Conservation (phyloP, 2,888 invertebrate species). For the Andrena marginata region DNA sequence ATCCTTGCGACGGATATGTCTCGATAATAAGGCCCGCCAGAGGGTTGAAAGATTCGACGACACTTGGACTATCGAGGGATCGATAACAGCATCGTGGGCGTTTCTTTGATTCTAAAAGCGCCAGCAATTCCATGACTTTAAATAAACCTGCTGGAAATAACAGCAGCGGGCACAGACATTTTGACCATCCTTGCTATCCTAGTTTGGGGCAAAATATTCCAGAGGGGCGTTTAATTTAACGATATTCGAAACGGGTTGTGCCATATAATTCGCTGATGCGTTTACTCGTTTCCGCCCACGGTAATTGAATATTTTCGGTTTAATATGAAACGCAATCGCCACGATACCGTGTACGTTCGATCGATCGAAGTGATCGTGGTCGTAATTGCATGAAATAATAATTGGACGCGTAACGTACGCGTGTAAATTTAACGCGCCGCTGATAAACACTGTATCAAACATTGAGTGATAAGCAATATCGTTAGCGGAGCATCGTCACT, state of each 20-base stretch:
- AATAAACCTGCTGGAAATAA: too few relatives aligned
- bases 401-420: neutral
- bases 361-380: neutral
- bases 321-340: neutral
- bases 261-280: neutral
- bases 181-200: neutral
- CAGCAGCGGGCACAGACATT: neutral
- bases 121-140: neutral
- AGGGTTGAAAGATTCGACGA: neutral
- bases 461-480: neutral
- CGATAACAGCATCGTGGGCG: neutral
- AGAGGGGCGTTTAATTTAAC: neutral
- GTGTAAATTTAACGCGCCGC: neutral
- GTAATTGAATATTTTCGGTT: slow-evolving; percentile 6
- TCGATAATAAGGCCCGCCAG: slow-evolving; percentile 16
- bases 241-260: neutral
- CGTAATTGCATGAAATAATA: neutral
- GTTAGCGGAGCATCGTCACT: neutral
- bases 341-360: neutral
- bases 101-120: neutral
- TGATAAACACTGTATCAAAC: neutral
- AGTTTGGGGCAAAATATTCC: neutral
- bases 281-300: neutral
- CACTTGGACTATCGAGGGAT: neutral
- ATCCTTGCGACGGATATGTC: slow-evolving; percentile 31